Evolutionary conservation across 1,140 invertebrate genomes (phyloP).

Genomic region (Hyposmocoma kahamanoa): DNA sequence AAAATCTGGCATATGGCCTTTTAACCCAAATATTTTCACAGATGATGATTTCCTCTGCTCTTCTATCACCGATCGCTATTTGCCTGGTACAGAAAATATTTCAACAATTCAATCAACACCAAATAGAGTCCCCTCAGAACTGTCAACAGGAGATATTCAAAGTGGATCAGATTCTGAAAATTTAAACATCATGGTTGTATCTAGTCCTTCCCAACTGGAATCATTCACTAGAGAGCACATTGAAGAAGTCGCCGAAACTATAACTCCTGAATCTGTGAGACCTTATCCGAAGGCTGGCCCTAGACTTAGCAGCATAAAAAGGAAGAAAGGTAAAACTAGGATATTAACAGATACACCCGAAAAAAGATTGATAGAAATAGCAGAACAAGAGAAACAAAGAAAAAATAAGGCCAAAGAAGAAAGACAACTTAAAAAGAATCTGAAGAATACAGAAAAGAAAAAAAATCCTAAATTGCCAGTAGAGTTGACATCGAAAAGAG

Average conservation of each 20-base stretch:
- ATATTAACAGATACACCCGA: constrained; percentile 21
- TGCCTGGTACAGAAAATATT: not conserved
- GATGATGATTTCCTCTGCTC: constrained; percentile 46
- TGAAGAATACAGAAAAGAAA: too few relatives aligned
- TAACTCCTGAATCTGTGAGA: constrained; percentile 23
- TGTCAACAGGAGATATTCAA: too few relatives aligned
- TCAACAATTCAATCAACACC: not conserved
- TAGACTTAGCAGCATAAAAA: constrained; percentile 14
- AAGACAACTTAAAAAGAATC: too few relatives aligned
- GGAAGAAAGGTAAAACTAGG: constrained; percentile 19
- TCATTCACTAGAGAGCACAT: too few relatives aligned
- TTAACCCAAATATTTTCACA: constrained; percentile 48
- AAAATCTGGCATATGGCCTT: constrained; percentile 54
- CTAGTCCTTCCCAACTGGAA: constrained; percentile 19
- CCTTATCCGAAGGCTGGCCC: constrained; percentile 22
- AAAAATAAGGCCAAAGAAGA: too few relatives aligned
- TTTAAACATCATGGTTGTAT: constrained; percentile 19
- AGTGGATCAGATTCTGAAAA: constrained; percentile 8
- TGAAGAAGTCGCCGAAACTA: too few relatives aligned
- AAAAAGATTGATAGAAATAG: too few relatives aligned
- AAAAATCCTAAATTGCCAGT: too few relatives aligned
- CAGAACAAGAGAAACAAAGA: constrained; percentile 20
- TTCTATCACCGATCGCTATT: constrained; percentile 21
- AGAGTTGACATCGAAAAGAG: too few relatives aligned
- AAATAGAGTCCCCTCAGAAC: constrained; percentile 5